phyloP scores from a whole-genome alignment of 2,113 vertebrate genomes.

The Mesoclemmys tuberculata region DNA sequence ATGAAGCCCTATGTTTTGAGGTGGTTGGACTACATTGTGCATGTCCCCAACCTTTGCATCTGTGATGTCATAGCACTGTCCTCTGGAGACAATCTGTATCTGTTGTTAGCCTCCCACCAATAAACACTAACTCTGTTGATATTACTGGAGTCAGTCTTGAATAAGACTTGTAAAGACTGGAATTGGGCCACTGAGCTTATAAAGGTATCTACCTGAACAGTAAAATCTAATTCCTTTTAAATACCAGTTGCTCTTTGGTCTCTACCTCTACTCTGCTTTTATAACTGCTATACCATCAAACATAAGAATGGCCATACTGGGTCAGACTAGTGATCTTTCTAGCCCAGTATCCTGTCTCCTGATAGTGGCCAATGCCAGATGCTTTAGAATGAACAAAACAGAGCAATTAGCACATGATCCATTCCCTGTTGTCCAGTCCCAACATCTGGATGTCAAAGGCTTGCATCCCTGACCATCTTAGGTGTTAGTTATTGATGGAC shows the following conservation, averaged over 20 bases:
- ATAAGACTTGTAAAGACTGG: background rate
- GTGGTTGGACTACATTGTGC: background rate
- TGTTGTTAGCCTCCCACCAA: accelerated
- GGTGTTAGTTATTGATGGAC: background rate
- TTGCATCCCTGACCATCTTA: background rate
- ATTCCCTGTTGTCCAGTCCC: background rate
- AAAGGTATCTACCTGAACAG: background rate
- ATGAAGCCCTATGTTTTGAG: background rate
- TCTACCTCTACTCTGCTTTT: background rate
- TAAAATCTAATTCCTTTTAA: background rate
- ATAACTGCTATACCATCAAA: background rate
- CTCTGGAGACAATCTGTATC: background rate
- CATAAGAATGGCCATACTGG: too few species aligned
- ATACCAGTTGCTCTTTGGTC: background rate
- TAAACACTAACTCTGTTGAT: accelerated
- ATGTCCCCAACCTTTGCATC: background rate
- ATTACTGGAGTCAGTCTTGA: background rate
- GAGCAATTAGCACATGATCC: background rate
- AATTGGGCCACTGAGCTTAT: background rate
- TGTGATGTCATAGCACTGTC: background rate
- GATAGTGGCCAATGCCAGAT: too few species aligned
- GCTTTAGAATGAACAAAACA: background rate
- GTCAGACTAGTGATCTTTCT: too few species aligned
- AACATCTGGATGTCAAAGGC: background rate
- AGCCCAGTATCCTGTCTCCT: too few species aligned